Conservation (phyloP, 2,888 invertebrate species). For the Adineta ricciae region DNA sequence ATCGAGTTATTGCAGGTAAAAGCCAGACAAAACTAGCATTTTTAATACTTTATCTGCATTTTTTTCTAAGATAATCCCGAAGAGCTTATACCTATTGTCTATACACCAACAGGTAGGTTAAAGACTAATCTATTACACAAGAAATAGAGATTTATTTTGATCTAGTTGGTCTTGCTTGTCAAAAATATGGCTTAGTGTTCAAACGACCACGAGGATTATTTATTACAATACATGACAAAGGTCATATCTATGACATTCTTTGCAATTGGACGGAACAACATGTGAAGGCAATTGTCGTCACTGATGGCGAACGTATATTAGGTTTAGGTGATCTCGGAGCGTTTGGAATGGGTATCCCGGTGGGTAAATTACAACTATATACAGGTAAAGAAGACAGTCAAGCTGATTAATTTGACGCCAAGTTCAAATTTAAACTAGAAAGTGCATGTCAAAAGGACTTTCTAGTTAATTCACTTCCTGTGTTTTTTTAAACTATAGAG, state of each 20-base stretch:
- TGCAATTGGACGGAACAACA: slow-evolving; percentile 72
- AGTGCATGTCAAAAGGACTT: too few relatives aligned
- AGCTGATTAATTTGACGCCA: too few relatives aligned
- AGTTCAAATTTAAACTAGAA: too few relatives aligned
- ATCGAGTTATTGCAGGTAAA: neutral
- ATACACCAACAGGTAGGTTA: slow-evolving; percentile 69
- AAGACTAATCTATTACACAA: neutral
- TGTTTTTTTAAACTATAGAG: too few relatives aligned
- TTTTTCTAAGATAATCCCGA: slow-evolving; percentile 65
- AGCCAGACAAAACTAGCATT: neutral
- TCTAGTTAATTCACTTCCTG: too few relatives aligned
- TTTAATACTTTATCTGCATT: too few relatives aligned
- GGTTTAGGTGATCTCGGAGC: slow-evolving; percentile 93
- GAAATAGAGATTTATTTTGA: neutral
- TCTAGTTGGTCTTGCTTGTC: slow-evolving; percentile 81
- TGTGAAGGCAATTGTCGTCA: slow-evolving; percentile 65
- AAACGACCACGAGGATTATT: slow-evolving; percentile 79
- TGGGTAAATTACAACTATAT: slow-evolving; percentile 89
- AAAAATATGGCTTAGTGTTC: slow-evolving; percentile 84
- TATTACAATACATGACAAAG: slow-evolving; percentile 87
- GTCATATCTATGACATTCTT: slow-evolving; percentile 81
- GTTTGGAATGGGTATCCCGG: slow-evolving; percentile 96
- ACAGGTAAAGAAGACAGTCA: slow-evolving; percentile 52
- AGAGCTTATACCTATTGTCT: slow-evolving; percentile 92
- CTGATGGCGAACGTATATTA: slow-evolving; percentile 92